phyloP scores from a whole-genome alignment of 2,113 vertebrate genomes.

The Ciconia boyciana region DNA sequence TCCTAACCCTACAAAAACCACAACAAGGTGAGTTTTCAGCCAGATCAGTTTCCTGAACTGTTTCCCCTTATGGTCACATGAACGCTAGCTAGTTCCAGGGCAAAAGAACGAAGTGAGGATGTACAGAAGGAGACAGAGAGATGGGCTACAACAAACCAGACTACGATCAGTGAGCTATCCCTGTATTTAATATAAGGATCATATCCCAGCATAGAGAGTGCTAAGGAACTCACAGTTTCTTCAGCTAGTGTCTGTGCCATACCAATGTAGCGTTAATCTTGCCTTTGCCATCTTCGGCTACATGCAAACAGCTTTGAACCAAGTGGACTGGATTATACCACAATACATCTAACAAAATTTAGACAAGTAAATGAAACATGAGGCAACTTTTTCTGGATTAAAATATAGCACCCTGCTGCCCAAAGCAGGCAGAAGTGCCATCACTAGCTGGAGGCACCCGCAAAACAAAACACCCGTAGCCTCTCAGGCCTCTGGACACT shows the following conservation, averaged over 20 bases:
- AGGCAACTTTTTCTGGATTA: background rate
- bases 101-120: background rate
- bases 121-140: background rate
- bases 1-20: background rate
- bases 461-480: background rate
- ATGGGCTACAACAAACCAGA: background rate
- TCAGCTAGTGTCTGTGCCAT: background rate
- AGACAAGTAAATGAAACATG: background rate
- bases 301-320: background rate
- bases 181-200: background rate
- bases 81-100: background rate
- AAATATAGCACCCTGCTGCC: background rate
- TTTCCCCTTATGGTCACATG: background rate
- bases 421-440: background rate
- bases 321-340: background rate
- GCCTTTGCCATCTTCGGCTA: background rate
- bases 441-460: background rate
- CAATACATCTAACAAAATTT: background rate
- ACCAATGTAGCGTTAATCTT: fast-evolving
- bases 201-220: background rate
- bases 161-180: background rate
- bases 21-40: background rate
- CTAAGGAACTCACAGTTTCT: background rate
- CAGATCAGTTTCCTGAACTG: background rate
- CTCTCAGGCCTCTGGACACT: background rate